phyloP scores from a whole-genome alignment of 2,888 invertebrate genomes.

The Drosophila lutescens region DNA sequence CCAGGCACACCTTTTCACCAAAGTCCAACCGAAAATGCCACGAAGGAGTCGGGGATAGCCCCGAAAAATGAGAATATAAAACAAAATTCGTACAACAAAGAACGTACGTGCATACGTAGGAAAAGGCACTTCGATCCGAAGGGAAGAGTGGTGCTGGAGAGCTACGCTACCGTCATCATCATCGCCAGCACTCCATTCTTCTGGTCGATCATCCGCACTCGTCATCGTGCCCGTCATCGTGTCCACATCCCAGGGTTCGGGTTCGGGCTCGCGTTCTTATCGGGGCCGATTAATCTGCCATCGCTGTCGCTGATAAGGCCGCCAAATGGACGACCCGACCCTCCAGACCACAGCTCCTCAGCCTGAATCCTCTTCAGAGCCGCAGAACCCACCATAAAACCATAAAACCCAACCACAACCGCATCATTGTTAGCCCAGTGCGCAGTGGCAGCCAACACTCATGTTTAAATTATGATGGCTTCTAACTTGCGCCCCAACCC shows the following conservation, averaged over 20 bases:
- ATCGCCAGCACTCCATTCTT: slow-evolving; percentile 54
- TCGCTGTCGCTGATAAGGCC: slow-evolving; percentile 77
- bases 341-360: slow-evolving; percentile 30
- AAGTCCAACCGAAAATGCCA: slow-evolving; percentile 20
- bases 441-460: slow-evolving; percentile 78
- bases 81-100: slow-evolving; percentile 47
- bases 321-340: slow-evolving; percentile 69
- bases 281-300: slow-evolving; percentile 81
- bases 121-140: slow-evolving; percentile 19
- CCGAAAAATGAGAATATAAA: slow-evolving; percentile 36
- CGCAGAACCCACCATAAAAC: slow-evolving; percentile 3
- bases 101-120: slow-evolving; percentile 26
- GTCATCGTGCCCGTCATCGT: slow-evolving; percentile 59
- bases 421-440: slow-evolving; percentile 65
- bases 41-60: slow-evolving; percentile 52
- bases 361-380: slow-evolving; percentile 38
- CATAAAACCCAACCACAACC: slow-evolving; percentile 29
- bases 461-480: slow-evolving; percentile 82
- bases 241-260: slow-evolving; percentile 51
- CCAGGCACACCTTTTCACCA: slow-evolving; percentile 73
- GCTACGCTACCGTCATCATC: slow-evolving; percentile 77
- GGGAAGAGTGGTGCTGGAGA: slow-evolving; percentile 2
- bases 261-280: slow-evolving; percentile 56
- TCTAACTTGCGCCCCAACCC: slow-evolving; percentile 67
- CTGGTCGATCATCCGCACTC: slow-evolving; percentile 57